Evolutionary conservation across 2,888 invertebrate genomes (phyloP).

Genomic region (Hyalella azteca): DNA sequence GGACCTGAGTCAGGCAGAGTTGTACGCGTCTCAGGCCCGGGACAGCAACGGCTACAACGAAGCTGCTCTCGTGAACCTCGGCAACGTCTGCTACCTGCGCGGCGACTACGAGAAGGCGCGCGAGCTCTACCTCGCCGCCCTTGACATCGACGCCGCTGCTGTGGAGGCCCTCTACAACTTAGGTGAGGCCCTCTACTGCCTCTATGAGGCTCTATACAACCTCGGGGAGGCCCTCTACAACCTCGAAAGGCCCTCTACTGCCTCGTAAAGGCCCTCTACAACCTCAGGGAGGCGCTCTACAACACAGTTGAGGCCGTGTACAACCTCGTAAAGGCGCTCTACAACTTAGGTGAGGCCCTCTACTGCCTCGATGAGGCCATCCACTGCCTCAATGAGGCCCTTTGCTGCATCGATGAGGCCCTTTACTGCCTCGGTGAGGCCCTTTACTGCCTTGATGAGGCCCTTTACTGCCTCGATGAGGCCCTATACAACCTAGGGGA

Average conservation of each 20-base stretch:
- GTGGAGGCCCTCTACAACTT: slow-evolving; percentile 85
- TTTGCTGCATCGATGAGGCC: no score
- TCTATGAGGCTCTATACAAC: no score
- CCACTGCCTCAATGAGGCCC: no score
- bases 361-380: no score
- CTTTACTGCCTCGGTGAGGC: no score
- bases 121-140: slow-evolving; percentile 75
- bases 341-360: slow-evolving; percentile 81
- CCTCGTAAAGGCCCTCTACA: no score
- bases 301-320: slow-evolving; percentile 84
- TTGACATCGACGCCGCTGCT: slow-evolving; percentile 80
- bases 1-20: slow-evolving; percentile 77
- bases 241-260: no score
- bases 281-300: slow-evolving; percentile 74
- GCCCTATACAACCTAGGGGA: no score
- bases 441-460: slow-evolving; percentile 74
- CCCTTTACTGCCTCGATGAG: slow-evolving; percentile 79
- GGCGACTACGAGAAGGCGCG: slow-evolving; percentile 75
- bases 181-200: no score
- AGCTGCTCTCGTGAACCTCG: slow-evolving; percentile 82
- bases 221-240: no score
- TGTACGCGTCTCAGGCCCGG: slow-evolving; percentile 76
- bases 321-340: no score
- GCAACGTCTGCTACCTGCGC: slow-evolving; percentile 77
- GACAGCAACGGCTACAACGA: slow-evolving; percentile 79